Conservation (phyloP, 1,140 invertebrate species). For the Hylaeus anthracinus region DNA sequence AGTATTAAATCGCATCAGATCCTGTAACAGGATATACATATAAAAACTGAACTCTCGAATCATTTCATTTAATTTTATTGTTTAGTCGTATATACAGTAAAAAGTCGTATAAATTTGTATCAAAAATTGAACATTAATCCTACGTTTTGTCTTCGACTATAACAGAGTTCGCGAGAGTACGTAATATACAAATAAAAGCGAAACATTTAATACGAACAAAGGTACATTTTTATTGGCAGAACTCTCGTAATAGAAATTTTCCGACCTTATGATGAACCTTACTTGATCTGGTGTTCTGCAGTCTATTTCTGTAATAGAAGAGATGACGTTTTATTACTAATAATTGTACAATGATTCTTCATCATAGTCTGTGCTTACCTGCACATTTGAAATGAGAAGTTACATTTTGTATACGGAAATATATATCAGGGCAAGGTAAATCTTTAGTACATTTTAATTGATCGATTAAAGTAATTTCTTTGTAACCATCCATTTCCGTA, state of each 20-base stretch:
- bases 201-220: constrained; percentile 36
- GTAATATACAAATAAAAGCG: constrained; percentile 44
- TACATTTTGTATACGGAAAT: constrained; percentile 60
- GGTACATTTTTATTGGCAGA: constrained; percentile 1
- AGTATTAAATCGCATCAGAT: background rate
- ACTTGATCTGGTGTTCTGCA: constrained; percentile 68
- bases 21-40: background rate
- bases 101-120: background rate
- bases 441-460: constrained; percentile 40
- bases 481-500: constrained; percentile 49
- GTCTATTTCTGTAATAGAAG: constrained; percentile 65
- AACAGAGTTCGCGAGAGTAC: background rate
- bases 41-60: background rate
- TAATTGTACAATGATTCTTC: no score
- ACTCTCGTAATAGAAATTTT: constrained; percentile 52
- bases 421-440: constrained; percentile 59
- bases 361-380: constrained; percentile 56
- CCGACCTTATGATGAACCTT: constrained; percentile 64
- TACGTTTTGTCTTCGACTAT: background rate
- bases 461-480: constrained; percentile 52
- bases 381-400: constrained; percentile 66
- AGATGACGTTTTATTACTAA: background rate
- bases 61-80: background rate
- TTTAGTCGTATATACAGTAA: background rate
- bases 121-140: constrained; percentile 17